Evolutionary conservation across 2,888 invertebrate species (phyloP).

Genomic region (Erynnis tages): DNA sequence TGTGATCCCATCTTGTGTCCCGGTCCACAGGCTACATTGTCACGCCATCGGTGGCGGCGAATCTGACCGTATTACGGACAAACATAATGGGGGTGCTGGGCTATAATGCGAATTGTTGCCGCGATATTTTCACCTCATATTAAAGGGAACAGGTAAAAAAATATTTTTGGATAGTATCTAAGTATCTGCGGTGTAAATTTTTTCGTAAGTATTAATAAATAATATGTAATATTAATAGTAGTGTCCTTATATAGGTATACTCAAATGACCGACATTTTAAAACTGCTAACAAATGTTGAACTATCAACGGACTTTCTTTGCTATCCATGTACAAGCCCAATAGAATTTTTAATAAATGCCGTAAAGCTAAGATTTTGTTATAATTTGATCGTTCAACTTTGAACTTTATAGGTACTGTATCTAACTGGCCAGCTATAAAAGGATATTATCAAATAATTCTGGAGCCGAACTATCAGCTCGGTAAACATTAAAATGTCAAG

Average conservation of each 20-base stretch:
- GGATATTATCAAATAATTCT: constrained; percentile 13
- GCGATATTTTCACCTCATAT: constrained; percentile 9
- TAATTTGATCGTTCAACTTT: no score
- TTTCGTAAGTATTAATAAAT: no score
- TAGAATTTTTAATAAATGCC: no score
- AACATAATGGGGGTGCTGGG: constrained; percentile 45
- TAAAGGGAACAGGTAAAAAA: constrained; percentile 3
- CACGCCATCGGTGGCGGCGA: constrained; percentile 67
- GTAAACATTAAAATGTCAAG: constrained; percentile 79
- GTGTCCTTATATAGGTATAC: no score
- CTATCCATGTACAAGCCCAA: no score
- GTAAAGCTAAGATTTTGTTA: no score
- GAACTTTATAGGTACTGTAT: no score
- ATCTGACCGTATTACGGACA: constrained; percentile 66
- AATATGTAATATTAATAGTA: no score
- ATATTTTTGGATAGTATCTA: background rate
- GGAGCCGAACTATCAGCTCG: constrained; percentile 42
- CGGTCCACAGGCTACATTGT: constrained; percentile 81
- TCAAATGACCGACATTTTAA: no score
- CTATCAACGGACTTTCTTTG: no score
- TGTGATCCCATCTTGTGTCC: constrained; percentile 84
- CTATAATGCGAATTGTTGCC: constrained; percentile 21
- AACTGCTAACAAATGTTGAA: no score
- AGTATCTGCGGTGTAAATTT: no score
- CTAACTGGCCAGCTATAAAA: background rate